Evolutionary conservation across 1,140 invertebrate genomes (phyloP).

Genomic region (Cataglyphis hispanica): DNA sequence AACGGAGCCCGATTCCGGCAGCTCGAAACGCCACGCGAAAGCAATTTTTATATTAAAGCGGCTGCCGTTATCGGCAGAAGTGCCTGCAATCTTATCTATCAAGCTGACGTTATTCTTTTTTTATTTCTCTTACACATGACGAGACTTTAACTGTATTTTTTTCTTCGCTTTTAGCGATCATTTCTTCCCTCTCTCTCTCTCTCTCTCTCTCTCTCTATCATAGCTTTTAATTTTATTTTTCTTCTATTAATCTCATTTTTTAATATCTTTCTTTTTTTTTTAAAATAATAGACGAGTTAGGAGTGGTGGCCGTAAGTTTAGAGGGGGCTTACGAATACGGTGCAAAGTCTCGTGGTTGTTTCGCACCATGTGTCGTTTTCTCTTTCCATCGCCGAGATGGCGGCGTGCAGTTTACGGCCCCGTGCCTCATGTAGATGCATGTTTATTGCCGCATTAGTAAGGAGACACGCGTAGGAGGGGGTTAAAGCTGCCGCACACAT

Average conservation of each 20-base stretch:
- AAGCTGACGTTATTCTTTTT: not conserved
- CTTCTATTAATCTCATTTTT: not conserved
- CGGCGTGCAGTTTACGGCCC: conserved; percentile 54
- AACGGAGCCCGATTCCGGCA: conserved; percentile 23
- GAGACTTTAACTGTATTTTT: not conserved
- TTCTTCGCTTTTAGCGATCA: not conserved
- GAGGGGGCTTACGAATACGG: not conserved
- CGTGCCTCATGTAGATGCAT: conserved; percentile 79
- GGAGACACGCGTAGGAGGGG: conserved; percentile 30
- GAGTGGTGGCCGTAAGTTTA: not conserved
- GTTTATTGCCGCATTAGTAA: conserved; percentile 81
- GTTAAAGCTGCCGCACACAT: conserved; percentile 34
- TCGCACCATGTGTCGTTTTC: conserved; percentile 32
- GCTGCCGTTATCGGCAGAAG: conserved; percentile 20
- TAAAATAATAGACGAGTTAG: not conserved
- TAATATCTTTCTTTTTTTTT: not conserved
- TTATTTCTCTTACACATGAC: not conserved
- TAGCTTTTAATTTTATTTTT: not conserved
- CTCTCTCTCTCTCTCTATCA: no score
- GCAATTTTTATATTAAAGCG: conserved; percentile 62
- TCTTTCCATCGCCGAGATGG: conserved; percentile 36
- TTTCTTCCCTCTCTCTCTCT: not conserved
- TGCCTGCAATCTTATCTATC: conserved; percentile 48
- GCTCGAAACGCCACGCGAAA: conserved; percentile 42
- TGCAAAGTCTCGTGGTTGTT: not conserved